Conservation (phyloP, 1,140 invertebrate species). For the Bombus cullumanus region DNA sequence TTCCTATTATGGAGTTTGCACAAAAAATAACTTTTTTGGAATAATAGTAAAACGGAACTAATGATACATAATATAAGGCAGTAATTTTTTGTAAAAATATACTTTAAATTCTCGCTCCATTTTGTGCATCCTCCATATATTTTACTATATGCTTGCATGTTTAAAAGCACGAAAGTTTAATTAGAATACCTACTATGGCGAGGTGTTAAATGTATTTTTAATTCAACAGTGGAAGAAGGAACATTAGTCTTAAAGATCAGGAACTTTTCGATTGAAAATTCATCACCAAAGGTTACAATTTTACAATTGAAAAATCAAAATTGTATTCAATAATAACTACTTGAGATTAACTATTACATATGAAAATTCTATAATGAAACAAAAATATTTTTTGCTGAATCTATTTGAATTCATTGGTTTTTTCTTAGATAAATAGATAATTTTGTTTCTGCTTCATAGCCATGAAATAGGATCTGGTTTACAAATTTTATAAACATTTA, state of each 20-base stretch:
- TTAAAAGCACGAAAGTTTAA: background rate
- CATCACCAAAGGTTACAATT: background rate
- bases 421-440: background rate
- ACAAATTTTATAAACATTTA: too few relatives aligned
- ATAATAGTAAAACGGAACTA: background rate
- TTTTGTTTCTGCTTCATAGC: too few relatives aligned
- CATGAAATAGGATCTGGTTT: too few relatives aligned
- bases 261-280: too few relatives aligned
- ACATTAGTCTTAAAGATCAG: background rate
- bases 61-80: background rate
- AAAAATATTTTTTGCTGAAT: background rate
- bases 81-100: background rate
- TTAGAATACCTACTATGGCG: background rate
- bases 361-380: background rate
- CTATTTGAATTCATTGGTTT: background rate
- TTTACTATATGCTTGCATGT: constrained; percentile 19
- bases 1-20: background rate
- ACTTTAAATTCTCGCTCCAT: background rate
- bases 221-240: constrained; percentile 1
- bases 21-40: constrained; percentile 4
- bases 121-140: constrained; percentile 25
- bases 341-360: background rate
- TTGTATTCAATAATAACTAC: background rate
- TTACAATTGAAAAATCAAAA: background rate
- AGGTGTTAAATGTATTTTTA: background rate